Base-by-base conservation (phyloP, 1,140 invertebrate species). In the Tetraneura akinire region DNA sequence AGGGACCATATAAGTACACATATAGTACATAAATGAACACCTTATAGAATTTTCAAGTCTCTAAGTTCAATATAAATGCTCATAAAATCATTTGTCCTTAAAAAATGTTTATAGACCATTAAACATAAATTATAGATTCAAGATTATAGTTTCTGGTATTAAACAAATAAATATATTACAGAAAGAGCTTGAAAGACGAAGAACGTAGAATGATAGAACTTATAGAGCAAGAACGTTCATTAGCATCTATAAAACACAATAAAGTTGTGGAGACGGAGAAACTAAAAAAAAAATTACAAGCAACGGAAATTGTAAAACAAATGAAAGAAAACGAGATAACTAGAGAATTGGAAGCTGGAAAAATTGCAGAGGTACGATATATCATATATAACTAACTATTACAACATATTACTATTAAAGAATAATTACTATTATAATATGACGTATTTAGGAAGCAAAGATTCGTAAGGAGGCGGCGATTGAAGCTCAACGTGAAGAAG, bases 201-300 rank as follows among this genome's bases (percentile, higher is more conserved):
- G 88, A 91, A 26, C 85, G 87, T 80, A 86, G 89, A 0, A 82
- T 91, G 42, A 88, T 91, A 42, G 85, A 87, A 9, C 89, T 91
- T 86, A 90, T 91, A 86, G 90, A 91, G 81, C 87, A 90, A 80
- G 21, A 62, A 13, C 74, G 74, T 26, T n/a, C 62, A 21, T 62
- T 60, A 3, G 55, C 53, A 23, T 29, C 32, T 62, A 62, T 16
- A 11, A 6, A 62, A 18, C 42, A 60, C 14, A 32, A 68, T 42
- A 23, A 78, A 0, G 70, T n/a, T 1, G 29, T 13, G 26, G 80
- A 81, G 14, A 14, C 73, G 0, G 62, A 68, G 8, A 42, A 21
- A 42, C 26, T 66, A 14, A 66, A 66, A 14, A 86, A 89, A 60
- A 87, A 90, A 53, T 84, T 87, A 74, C 85, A 84, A 81, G 86